Evolutionary conservation across 2,113 vertebrate genomes (phyloP), one percentile per base, ranked within the genome.

Genomic region (Anas platyrhynchos): DNA sequence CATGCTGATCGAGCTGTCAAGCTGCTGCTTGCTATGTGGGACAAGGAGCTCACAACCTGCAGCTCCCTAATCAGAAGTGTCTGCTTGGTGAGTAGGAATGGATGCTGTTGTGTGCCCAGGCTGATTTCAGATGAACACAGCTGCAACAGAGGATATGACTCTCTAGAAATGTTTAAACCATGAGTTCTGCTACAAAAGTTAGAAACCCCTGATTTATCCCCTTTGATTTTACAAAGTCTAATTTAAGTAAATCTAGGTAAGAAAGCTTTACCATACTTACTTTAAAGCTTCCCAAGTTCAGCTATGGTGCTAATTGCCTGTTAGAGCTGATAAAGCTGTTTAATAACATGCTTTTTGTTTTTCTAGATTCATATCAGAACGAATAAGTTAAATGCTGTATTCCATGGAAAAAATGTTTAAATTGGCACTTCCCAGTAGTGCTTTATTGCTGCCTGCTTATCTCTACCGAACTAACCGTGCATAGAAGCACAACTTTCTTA

Each of bases 1-100:
- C 78, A 25, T 65, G 63, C 67, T 94, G 90, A 75, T 95, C 82
- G 73, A 93, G 72, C 88, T 93, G 88, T 93, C 88, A 93, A 44
- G 67, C 76, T 67, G 69, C 52, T 96, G 77, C 56, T 90, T 82
- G 36, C 55, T 18, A 27, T n/a, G 50, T 23, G 69, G 67, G 77
- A 94, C 86, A 55, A 1, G 2, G 73, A 89, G 52, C n/a, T 89
- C 31, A n/a, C 43, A 81, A 44, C 20, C 68, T 74, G 55, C 55
- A 81, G 6, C 41, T 83, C 46, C 55, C 31, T 78, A n/a, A 90
- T 63, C 36, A 59, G 44, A 86, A 77, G 7, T 77, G 65, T 71
- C 55, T 94, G 43, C 74, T 34, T 67, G 43, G 16, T 73, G 44
- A 46, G 29, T 76, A 22, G 89, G 50, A 55, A 69, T 59, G 41